Evolutionary conservation across 2,888 invertebrate genomes (phyloP).

Genomic region (Tuberolachnus salignus): DNA sequence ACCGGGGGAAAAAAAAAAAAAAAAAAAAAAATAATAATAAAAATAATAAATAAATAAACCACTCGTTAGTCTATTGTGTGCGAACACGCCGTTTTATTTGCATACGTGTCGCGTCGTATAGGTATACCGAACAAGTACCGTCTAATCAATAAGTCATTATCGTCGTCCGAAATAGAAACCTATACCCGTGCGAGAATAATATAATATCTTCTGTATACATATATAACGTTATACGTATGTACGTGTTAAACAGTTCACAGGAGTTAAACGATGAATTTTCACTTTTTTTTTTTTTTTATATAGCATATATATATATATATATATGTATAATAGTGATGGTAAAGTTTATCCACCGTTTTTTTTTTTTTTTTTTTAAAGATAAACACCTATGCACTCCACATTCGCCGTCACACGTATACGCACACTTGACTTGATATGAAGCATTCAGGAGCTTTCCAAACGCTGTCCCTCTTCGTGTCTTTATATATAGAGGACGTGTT

Average conservation of each 20-base stretch:
- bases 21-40: no score
- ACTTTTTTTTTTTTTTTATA: slow-evolving; percentile 5
- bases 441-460: background rate
- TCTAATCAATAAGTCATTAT: slow-evolving; percentile 44
- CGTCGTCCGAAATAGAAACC: slow-evolving; percentile 13
- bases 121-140: slow-evolving; percentile 13
- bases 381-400: background rate
- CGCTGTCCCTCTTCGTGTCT: background rate
- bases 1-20: no score
- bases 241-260: background rate
- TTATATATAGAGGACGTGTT: background rate
- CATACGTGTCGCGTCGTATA: slow-evolving; percentile 8
- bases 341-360: slow-evolving; percentile 1
- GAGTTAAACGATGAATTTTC: background rate
- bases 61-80: slow-evolving; percentile 50
- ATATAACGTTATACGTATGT: background rate
- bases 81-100: slow-evolving; percentile 31
- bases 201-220: background rate
- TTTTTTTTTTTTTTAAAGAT: no score
- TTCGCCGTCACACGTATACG: no score
- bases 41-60: no score
- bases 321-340: no score
- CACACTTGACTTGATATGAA: background rate
- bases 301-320: background rate
- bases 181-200: background rate